phyloP scores from a whole-genome alignment of 1,140 invertebrate species.

The Tigriopus japonicus region DNA sequence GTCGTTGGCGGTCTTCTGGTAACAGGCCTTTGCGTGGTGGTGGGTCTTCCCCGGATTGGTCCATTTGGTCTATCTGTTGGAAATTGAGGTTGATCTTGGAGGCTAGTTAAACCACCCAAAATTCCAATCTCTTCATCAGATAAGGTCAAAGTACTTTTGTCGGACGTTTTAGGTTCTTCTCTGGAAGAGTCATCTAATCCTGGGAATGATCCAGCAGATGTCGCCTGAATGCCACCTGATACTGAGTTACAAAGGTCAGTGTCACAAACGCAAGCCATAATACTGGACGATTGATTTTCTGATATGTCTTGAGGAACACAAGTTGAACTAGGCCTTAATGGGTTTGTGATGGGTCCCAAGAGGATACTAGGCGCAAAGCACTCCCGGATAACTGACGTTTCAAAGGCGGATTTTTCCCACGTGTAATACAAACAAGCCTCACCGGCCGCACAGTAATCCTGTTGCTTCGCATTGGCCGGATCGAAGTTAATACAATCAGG shows the following conservation, averaged over 20 bases:
- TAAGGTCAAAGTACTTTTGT: too few species aligned
- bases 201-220: too few species aligned
- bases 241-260: conserved; percentile 8
- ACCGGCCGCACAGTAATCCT: neutral
- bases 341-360: conserved; percentile 10
- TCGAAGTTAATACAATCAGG: conserved; percentile 2
- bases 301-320: conserved; percentile 11
- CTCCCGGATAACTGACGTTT: conserved; percentile 8
- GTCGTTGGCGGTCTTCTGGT: too few species aligned
- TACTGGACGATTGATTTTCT: conserved; percentile 4
- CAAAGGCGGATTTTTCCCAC: conserved; percentile 9
- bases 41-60: too few species aligned
- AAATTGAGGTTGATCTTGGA: too few species aligned
- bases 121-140: too few species aligned
- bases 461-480: neutral
- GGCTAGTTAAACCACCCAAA: too few species aligned
- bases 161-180: too few species aligned
- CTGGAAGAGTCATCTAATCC: too few species aligned
- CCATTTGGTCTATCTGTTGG: too few species aligned
- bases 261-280: conserved; percentile 13
- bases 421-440: conserved; percentile 13
- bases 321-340: neutral
- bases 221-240: too few species aligned
- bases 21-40: too few species aligned
- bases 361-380: conserved; percentile 8